phyloP scores from a whole-genome alignment of 1,140 invertebrate species.

The Dufourea novaeangliae region DNA sequence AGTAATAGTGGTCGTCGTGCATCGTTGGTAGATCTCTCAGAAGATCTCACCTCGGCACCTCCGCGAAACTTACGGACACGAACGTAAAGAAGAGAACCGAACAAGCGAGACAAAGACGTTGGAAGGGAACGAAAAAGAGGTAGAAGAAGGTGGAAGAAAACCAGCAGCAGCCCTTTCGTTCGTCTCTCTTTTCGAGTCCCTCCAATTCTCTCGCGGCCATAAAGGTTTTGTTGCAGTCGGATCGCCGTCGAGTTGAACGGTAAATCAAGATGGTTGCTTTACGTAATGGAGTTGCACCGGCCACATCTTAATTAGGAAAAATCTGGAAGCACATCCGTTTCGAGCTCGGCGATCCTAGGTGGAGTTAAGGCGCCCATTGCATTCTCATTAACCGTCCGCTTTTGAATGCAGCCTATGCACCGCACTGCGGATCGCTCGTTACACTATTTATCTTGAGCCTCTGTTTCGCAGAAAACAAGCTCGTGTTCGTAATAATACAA shows the following conservation, averaged over 20 bases:
- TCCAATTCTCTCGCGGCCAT: conserved; percentile 50
- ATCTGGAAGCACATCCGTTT: conserved; percentile 67
- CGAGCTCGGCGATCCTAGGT: conserved; percentile 55
- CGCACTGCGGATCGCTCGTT: conserved; percentile 43
- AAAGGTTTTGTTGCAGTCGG: conserved; percentile 49
- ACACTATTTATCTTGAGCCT: conserved; percentile 61
- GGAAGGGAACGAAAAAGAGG: not conserved
- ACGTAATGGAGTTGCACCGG: conserved; percentile 66
- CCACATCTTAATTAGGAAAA: conserved; percentile 76
- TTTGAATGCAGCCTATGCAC: conserved; percentile 55
- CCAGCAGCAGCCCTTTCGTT: conserved; percentile 16
- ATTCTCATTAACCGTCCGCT: conserved; percentile 72
- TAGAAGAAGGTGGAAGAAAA: conserved; percentile 1
- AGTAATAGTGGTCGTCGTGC: conserved; percentile 42
- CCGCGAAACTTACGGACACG: conserved; percentile 39
- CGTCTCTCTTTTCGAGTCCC: conserved; percentile 40
- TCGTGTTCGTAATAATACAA: conserved; percentile 26
- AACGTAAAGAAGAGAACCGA: conserved; percentile 12
- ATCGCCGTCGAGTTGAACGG: conserved; percentile 41
- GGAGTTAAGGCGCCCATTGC: conserved; percentile 69
- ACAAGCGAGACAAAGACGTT: not conserved
- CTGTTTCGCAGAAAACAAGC: conserved; percentile 58
- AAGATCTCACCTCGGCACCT: conserved; percentile 53
- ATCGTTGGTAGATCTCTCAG: conserved; percentile 47
- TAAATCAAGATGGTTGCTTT: conserved; percentile 73